phyloP scores from a whole-genome alignment of 2,888 invertebrate species.

The Branchinecta sandiegonensis region DNA sequence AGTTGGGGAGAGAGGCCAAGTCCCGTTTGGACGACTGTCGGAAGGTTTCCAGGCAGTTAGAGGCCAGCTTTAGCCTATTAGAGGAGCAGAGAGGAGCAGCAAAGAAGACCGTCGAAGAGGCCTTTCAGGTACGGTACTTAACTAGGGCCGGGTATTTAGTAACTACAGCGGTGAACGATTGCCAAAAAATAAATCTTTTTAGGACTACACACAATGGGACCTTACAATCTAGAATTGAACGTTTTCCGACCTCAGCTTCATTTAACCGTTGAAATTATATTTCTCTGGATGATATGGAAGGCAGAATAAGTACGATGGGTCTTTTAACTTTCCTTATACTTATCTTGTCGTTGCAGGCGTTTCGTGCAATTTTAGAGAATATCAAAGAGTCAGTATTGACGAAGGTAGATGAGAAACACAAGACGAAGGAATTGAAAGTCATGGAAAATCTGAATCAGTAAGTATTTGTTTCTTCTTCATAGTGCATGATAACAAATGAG shows the following conservation, averaged over 20 bases:
- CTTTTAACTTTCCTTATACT: background rate
- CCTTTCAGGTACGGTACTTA: conserved; percentile 36
- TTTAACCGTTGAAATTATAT: too few relatives aligned
- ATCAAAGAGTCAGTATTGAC: conserved; percentile 58
- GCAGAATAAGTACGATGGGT: background rate
- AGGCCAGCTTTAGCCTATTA: conserved; percentile 65
- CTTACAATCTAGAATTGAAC: too few relatives aligned
- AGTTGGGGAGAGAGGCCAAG: conserved; percentile 57
- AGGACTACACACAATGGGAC: too few relatives aligned
- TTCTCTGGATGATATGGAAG: too few relatives aligned
- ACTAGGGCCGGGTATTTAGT: too few relatives aligned
- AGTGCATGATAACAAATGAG: too few relatives aligned
- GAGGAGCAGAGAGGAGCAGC: conserved; percentile 76
- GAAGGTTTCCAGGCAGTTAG: conserved; percentile 55
- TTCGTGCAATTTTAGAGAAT: conserved; percentile 63
- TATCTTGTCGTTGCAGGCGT: conserved; percentile 42
- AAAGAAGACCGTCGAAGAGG: conserved; percentile 61
- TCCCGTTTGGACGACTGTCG: conserved; percentile 59
- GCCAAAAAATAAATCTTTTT: too few relatives aligned
- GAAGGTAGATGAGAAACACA: conserved; percentile 59
- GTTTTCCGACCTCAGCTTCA: too few relatives aligned
- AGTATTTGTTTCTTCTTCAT: conserved; percentile 17
- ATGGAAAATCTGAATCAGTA: conserved; percentile 67
- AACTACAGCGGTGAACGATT: too few relatives aligned
- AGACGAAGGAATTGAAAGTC: conserved; percentile 67